Evolutionary conservation across 1,140 invertebrate species (phyloP), one percentile per base, ranked within the genome.

Genomic region (Dolichoris vasculosae): DNA sequence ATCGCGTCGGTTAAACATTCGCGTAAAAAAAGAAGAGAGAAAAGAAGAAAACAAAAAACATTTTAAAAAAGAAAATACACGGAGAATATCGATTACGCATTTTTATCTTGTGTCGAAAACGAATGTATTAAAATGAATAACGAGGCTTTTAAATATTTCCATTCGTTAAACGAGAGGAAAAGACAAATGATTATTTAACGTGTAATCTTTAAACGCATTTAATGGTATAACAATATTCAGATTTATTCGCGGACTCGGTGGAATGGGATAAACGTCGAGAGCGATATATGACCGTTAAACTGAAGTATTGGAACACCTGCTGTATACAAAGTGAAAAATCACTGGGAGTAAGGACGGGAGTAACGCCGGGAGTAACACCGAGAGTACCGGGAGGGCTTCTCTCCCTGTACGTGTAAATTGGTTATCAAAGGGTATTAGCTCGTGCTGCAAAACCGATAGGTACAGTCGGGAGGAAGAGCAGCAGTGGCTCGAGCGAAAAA

Each of bases 341-440:
- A 30, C 40, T 73, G 73, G 40, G 55, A 84, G 87, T 71, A 82
- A 86, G n/a, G n/a, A n/a, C n/a, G n/a, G n/a, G n/a, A n/a, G n/a
- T n/a, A n/a, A n/a, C n/a, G n/a, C n/a, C n/a, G n/a, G n/a, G n/a
- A n/a, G n/a, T n/a, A n/a, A n/a, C n/a, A n/a, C n/a, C n/a, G n/a
- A n/a, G n/a, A n/a, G n/a, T n/a, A n/a, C 73, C 8, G 82, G 85
- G 51, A 48, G 83, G 23, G 55, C 51, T 48, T 30, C 3, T 17
- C 23, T 20, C 43, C 13, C 51, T 32, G 88, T 88, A 88, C 90
- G 89, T 88, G 90, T 90, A 92, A 93, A 93, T 92, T 92, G 91
- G 89, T 92, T 91, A 93, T 93, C 92, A 93, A 93, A 93, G 90
- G 90, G 89, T 90, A 92, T 92, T 91, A 92, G 88, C 88, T 88